These are phyloP conservation scores for Drosophila colorata DNA, from an alignment of 2,888 invertebrate genomes.

Conservation along the genomic window DNA sequence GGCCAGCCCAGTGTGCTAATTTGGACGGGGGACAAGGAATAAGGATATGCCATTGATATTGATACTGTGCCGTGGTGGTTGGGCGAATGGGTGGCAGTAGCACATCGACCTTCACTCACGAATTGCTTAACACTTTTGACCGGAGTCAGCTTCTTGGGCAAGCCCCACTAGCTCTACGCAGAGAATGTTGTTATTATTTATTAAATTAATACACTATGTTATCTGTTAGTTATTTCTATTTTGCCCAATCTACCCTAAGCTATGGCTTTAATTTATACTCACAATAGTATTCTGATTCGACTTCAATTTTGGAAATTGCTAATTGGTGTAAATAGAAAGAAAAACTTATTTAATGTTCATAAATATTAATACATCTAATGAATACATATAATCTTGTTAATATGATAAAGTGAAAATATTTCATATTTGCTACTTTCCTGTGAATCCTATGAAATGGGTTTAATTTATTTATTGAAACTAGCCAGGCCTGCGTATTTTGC, in stretches of 20 bases:
- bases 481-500: too few species aligned
- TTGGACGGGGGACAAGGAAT: background rate
- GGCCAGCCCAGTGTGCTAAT: constrained; percentile 1
- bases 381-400: background rate
- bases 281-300: too few species aligned
- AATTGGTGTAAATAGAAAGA: background rate
- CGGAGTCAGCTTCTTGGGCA: background rate
- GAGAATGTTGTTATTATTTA: constrained; percentile 16
- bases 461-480: too few species aligned
- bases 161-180: too few species aligned
- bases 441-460: too few species aligned
- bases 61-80: background rate
- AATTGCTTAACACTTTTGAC: constrained; percentile 9
- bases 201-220: constrained; percentile 28
- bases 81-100: background rate
- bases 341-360: background rate
- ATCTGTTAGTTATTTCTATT: background rate
- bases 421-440: too few species aligned
- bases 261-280: background rate
- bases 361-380: constrained; percentile 6
- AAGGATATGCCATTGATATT: constrained; percentile 21
- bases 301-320: background rate
- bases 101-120: constrained; percentile 2
- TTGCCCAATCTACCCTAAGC: background rate
- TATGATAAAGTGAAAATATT: too few species aligned